phyloP scores from a whole-genome alignment of 35 echinoderm and acorn worm genomes.

The Apostichopus japonicus region DNA sequence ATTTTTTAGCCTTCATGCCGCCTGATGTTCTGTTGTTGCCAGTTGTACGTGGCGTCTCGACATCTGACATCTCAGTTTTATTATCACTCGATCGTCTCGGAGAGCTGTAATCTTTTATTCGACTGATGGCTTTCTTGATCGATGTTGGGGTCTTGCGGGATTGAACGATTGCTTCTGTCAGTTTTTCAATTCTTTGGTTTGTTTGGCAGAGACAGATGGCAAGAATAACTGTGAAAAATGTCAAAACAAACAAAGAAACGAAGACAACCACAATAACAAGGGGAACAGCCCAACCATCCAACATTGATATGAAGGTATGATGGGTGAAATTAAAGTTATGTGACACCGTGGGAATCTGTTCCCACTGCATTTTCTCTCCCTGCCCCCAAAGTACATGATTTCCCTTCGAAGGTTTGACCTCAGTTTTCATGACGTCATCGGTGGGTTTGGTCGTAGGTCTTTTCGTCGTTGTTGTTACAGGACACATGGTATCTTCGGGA shows the following conservation, averaged over 20 bases:
- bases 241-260: not conserved
- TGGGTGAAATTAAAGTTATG: not conserved
- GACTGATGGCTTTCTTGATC: too few species aligned
- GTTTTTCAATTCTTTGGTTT: slow-evolving; percentile 19
- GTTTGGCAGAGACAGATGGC: slow-evolving; percentile 34
- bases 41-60: too few species aligned
- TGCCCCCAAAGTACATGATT: not conserved
- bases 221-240: not conserved
- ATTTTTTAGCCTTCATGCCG: too few species aligned
- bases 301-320: not conserved
- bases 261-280: not conserved
- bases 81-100: too few species aligned
- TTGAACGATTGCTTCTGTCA: not conserved
- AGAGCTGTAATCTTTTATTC: too few species aligned
- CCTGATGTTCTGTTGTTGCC: too few species aligned
- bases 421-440: too few species aligned
- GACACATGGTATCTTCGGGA: not conserved
- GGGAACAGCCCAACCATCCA: not conserved
- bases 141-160: too few species aligned
- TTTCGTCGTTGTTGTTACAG: too few species aligned
- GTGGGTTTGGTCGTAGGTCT: too few species aligned
- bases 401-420: too few species aligned
- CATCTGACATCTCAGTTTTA: too few species aligned
- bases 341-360: not conserved
- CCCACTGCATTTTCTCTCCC: not conserved